Base-by-base conservation (phyloP, 2,888 invertebrate genomes). In the Harpagoxenus sublaevis region DNA sequence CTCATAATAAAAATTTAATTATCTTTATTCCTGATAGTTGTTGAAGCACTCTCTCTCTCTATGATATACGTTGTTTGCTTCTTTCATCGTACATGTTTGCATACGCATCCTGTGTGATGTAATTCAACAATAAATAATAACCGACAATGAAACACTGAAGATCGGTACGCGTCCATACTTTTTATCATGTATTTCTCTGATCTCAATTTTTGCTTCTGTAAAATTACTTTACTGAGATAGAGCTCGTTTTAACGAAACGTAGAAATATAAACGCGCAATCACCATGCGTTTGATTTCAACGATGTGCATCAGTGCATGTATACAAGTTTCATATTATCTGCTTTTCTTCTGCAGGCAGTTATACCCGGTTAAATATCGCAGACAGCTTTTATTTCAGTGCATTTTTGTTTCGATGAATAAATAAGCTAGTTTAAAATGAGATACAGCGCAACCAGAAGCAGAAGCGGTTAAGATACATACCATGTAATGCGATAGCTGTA, bases 191-290 rank as follows among this genome's bases (percentile, higher is more conserved):
- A n/a, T n/a, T 31, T 75, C 5, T 60, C n/a, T 12, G 31, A 42
- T 73, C 15, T 60, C n/a, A 10, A 28, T 42, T 42, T 31, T 42
- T 31, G 12, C 45, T 15, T 48, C 8, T 45, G 42, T 74, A 45
- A 60, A 74, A 60, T 57, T 74, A 74, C 62, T 74, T 74, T 73
- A 42, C n/a, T 23, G 12, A 74, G 18, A 8, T 45, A 28, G 18
- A 60, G 12, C n/a, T 74, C n/a, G 18, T 74, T 42, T 74, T 6
- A 60, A 71, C 35, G 39, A 15, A n/a, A 74, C 23, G 28, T 42
- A 60, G 28, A 18, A 74, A 74, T 74, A 28, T 74, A 28, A 73
- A 57, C 1, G n/a, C n/a, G n/a, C 39, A 57, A 10, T 45, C 42
- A 28, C 28, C 23, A 60, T 31, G 18, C 31, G 5, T 62, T 74